Evolutionary conservation across 2,113 vertebrate genomes (phyloP), one percentile per base, ranked within the genome.

Genomic region (Alaudala cheleensis): DNA sequence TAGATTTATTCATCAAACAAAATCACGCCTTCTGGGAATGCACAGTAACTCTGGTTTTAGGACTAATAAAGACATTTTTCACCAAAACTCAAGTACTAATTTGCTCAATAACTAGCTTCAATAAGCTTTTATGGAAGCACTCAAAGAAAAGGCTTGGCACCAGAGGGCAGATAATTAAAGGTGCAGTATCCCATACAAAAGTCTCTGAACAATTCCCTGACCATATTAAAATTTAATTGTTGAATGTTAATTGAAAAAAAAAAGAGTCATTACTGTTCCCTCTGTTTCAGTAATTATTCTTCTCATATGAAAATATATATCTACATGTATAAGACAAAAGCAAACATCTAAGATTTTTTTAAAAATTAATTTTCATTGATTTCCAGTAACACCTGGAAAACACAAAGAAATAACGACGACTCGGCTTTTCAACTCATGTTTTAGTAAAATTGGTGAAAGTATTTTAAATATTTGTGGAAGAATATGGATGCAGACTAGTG

Each of bases 1-100:
- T 98, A 98, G 98, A 99, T 98, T 99, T 99, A 99, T 99, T 99
- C 98, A 99, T 98, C 98, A 99, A 99, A 99, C 98, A 98, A 98
- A 98, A 98, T 98, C 98, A 98, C 86, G 98, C 98, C 98, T 99
- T 98, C 98, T 98, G 98, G 99, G 98, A 99, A 98, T 97, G 98
- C 98, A 98, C 96, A 98, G 97, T 98, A 97, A 98, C 98, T 99
- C 98, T 98, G 97, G 98, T 99, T 99, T 98, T 98, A 98, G 98
- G 98, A 98, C 98, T 99, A 99, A 98, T 98, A 98, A 98, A 98
- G 98, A 98, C 98, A 98, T 98, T 99, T 98, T 98, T 98, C 97
- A 98, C 97, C 97, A 97, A 98, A 98, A 98, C 96, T 98, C 98
- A 97, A 98, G 98, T 98, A 98, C 97, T 98, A 98, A 98, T 98